These are phyloP conservation scores for Regulus satrapa DNA, from an alignment of 2,113 vertebrate genomes.

Conservation along the genomic window DNA sequence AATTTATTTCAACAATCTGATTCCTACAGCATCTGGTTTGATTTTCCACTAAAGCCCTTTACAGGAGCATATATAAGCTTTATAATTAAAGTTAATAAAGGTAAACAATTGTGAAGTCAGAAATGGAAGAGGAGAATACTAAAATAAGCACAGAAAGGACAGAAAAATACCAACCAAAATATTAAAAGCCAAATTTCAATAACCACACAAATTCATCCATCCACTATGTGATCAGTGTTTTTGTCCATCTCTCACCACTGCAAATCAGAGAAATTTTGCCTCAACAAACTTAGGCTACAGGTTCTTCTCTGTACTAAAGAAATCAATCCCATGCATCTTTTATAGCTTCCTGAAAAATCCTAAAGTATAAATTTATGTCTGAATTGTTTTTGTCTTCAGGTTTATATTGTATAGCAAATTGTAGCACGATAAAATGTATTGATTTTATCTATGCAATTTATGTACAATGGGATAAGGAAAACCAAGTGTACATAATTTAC, in stretches of 20 bases:
- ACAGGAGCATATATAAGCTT: not conserved
- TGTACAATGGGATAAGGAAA: not conserved
- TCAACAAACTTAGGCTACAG: not conserved
- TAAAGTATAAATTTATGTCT: not conserved
- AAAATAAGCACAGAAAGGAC: not conserved
- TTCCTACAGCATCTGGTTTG: not conserved
- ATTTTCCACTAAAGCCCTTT: not conserved
- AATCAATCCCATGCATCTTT: not conserved
- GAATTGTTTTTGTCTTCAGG: not conserved
- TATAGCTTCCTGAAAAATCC: not conserved
- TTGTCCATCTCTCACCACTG: not conserved
- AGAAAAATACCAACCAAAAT: not conserved
- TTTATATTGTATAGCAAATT: not conserved
- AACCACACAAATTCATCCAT: not conserved
- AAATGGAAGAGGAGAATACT: not conserved
- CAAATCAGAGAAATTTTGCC: not conserved
- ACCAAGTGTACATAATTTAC: not conserved
- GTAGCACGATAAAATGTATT: not conserved
- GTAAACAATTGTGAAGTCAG: not conserved
- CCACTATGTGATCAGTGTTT: fast-evolving
- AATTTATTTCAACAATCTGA: not conserved
- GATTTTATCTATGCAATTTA: not conserved
- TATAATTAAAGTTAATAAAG: not conserved
- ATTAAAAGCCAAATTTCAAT: not conserved
- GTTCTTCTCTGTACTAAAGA: not conserved